Percentiles rank a stretch among this genome's conserved stretches.
phyloP scores from a whole-genome alignment of 2,113 vertebrate genomes.

The Collichthys lucidus region DNA sequence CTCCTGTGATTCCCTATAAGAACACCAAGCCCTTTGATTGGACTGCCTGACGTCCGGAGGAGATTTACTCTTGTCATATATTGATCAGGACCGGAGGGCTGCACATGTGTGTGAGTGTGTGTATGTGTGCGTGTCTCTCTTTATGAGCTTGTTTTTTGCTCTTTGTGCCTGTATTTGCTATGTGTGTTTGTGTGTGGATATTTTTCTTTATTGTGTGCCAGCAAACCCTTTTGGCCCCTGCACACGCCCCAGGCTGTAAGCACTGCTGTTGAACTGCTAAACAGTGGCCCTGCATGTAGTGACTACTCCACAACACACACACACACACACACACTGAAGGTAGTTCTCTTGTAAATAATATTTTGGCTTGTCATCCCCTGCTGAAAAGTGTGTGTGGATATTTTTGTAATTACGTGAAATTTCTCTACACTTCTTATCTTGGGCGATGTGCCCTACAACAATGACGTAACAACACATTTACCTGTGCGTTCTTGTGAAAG shows the following conservation, averaged over 20 bases:
- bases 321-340: slow-evolving; percentile 9
- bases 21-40: slow-evolving; percentile 84
- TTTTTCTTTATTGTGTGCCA: slow-evolving; percentile 76
- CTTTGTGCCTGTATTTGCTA: slow-evolving; percentile 59
- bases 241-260: slow-evolving; percentile 76
- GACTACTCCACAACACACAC: slow-evolving; percentile 58
- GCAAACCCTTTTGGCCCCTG: slow-evolving; percentile 78
- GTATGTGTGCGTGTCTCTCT: slow-evolving; percentile 46
- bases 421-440: background rate
- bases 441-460: background rate
- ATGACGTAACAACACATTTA: slow-evolving; percentile 6
- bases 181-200: slow-evolving; percentile 54
- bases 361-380: slow-evolving; percentile 53
- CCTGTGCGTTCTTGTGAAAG: background rate
- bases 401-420: background rate
- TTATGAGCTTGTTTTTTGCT: slow-evolving; percentile 65
- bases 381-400: background rate
- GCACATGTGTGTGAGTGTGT: slow-evolving; percentile 53
- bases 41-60: slow-evolving; percentile 82
- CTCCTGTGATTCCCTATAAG: slow-evolving; percentile 83
- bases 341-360: slow-evolving; percentile 34
- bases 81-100: slow-evolving; percentile 84
- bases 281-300: slow-evolving; percentile 76
- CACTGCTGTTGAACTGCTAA: slow-evolving; percentile 81
- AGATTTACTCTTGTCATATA: slow-evolving; percentile 86